Base-by-base conservation (phyloP, 2,888 invertebrate species). In the Gryllus longicercus region DNA sequence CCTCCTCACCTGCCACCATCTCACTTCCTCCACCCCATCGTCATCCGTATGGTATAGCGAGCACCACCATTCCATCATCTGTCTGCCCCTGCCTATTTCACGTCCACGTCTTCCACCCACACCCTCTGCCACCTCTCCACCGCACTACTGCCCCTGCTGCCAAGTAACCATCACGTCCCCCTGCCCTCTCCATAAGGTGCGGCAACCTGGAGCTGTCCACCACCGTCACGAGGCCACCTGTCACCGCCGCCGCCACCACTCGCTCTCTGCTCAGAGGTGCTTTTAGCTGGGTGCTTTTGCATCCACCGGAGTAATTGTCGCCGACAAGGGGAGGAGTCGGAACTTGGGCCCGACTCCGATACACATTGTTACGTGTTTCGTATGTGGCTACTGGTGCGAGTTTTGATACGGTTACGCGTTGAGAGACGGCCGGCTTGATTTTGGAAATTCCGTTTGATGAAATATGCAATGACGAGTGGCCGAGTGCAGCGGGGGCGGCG, bases 381-480 rank as follows among this genome's bases (percentile, higher is more conserved):
- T 63, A 63, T 63, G 63, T 63, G 63, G 63, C 63, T n/a, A 63
- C 63, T 63, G 63, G 63, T n/a, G 63, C 16, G 63, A 63, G 63
- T 63, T 63, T 63, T 63, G 63, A 63, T 63, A 63, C 63, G n/a
- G 63, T 63, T 63, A 63, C 63, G 63, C 63, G 77, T 21, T 49
- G 18, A 49, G 77, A 21, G 50, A 77, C 38, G 77, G 77, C 38
- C 25, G 50, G 16, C 38, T 77, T 25, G 21, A 49, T 51, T 77
- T 79, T 63, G 74, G 51, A 76, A 77, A 79, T 79, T 74, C 79
- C 74, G 50, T 79, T 79, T 79, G 79, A 79, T 79, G 16, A 79
- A 78, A 79, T 75, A 79, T 79, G 77, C 79, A 79, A 74, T 63
- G 63, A 63, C 63, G 63, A 63, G 63, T 63, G 16, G 63, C 63